Base-by-base conservation (phyloP, 2,113 vertebrate genomes). In the Arenaria interpres region DNA sequence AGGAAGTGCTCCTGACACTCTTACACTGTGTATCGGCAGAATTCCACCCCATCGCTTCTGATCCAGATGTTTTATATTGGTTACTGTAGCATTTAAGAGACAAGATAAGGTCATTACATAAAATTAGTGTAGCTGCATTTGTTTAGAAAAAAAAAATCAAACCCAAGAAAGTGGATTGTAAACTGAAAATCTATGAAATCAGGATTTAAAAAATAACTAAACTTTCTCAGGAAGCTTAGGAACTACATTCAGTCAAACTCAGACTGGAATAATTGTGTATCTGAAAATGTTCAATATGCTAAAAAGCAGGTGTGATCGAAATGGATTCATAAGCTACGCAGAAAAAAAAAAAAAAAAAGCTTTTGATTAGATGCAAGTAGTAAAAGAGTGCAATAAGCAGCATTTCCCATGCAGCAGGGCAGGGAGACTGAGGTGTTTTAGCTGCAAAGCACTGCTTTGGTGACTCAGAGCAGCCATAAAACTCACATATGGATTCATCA, bases 381-480 rank as follows among this genome's bases (percentile, higher is more conserved):
- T 37, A 56, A 89, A 89, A 76, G 8, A 76, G 23, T 62, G 53
- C 12, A 53, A 60, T 71, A 92, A 89, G 48, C 39, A 87, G 28
- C 48, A 89, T 27, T 75, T 74, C 53, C 39, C 17, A 45, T 68
- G 60, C 51, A 93, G 56, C 15, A 64, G 17, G 60, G 30, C 64
- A 73, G 53, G 41, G 19, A 37, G 51, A 57, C 7, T 35, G 48
- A 71, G n/a, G 56, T 51, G 41, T n/a, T 92, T 50, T 75, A 62
- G 59, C 13, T 51, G 56, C 60, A 68, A 88, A 97, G 35, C 33
- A 22, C 53, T 75, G 51, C 73, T 92, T 57, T 72, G 59, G 76
- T 85, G 64, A 63, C 90, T 84, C 88, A 82, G 60, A 94, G 72
- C 73, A 89, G 48, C 79, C 32, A 64, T 90, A 92, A 96, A 89